Percentiles rank a stretch among this genome's conserved stretches.
Conservation (phyloP, 2,888 invertebrate genomes). For the Lissocephala sabroskyi region DNA sequence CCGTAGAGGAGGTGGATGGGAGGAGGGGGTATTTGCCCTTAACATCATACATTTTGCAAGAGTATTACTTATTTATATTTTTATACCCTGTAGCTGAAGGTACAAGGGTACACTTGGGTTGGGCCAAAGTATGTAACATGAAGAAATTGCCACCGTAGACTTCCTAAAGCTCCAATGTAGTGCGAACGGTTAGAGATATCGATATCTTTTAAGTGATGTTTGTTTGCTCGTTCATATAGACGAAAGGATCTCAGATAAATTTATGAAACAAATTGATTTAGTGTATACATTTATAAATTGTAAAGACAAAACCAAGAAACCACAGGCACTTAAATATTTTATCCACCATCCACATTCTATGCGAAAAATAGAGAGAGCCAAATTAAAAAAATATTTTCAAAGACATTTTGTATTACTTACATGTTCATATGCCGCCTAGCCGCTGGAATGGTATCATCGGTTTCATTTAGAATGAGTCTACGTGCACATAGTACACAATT, state of each 20-base stretch:
- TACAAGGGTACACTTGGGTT: too few relatives aligned
- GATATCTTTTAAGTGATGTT: not conserved
- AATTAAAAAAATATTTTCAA: not conserved
- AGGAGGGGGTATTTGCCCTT: too few relatives aligned
- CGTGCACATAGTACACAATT: slow-evolving; percentile 87
- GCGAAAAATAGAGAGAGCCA: too few relatives aligned
- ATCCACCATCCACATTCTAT: slow-evolving; percentile 93
- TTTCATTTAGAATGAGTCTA: slow-evolving; percentile 86
- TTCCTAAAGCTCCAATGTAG: too few relatives aligned
- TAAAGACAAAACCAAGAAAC: slow-evolving; percentile 77
- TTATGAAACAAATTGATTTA: slow-evolving; percentile 17
- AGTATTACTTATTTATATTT: too few relatives aligned
- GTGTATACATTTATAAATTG: slow-evolving; percentile 60
- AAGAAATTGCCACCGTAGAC: too few relatives aligned
- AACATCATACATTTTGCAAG: too few relatives aligned
- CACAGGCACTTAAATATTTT: slow-evolving; percentile 80
- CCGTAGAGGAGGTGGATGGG: too few relatives aligned
- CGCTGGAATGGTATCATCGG: slow-evolving; percentile 84
- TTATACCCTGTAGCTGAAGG: too few relatives aligned
- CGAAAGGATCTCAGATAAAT: too few relatives aligned
- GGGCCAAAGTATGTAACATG: too few relatives aligned
- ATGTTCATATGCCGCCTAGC: slow-evolving; percentile 85
- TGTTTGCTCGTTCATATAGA: not conserved
- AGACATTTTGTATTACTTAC: slow-evolving; percentile 74
- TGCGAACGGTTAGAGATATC: too few relatives aligned